Evolutionary conservation across 1,140 invertebrate species (phyloP), one percentile per base, ranked within the genome.

Genomic region (Ooceraea biroi): DNA sequence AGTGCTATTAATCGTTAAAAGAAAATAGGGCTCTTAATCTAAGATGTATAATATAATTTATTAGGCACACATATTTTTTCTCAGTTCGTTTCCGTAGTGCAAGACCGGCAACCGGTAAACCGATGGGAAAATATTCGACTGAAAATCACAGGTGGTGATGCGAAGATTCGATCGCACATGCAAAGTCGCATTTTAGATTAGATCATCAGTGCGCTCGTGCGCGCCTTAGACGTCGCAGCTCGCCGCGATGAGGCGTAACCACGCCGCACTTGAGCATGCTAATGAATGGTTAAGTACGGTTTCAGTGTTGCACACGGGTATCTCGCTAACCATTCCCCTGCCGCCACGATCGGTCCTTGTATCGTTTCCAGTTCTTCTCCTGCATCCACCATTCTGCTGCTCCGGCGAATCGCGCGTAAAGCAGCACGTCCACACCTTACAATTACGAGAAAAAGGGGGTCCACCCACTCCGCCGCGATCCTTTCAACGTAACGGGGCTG

Each of bases 361-460:
- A 25, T 65, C 46, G 25, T n/a, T 86, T 36, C 46, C 44, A 60
- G 22, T 84, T 63, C 58, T 65, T 82, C 60, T 63, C 57, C 46
- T 22, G 76, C 48, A 57, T 71, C 83, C 86, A 74, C 82, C 72
- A 68, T 83, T 85, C 72, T 48, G 77, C 61, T 46, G 55, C 48
- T 73, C 68, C 76, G 66, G 48, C 84, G 88, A 89, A 89, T 89
- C 88, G 85, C 84, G 65, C 87, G 87, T 86, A 89, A 63, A 63
- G 82, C 63, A 52, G 71, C 76, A 60, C 68, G 72, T 86, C 85
- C 68, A 68, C 85, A 88, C 80, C 87, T 88, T 85, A 83, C 85
- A 88, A 91, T 91, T 91, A 89, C 88, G 69, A 82, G 72, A 85
- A 76, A 76, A 85, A 82, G 84, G 80, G 61, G 85, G 69, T 91